A percentile compares a stretch with the other conserved stretches of the same genome.
Evolutionary conservation across 2,113 vertebrate species (phyloP).

Genomic region (Anolis sagrei): DNA sequence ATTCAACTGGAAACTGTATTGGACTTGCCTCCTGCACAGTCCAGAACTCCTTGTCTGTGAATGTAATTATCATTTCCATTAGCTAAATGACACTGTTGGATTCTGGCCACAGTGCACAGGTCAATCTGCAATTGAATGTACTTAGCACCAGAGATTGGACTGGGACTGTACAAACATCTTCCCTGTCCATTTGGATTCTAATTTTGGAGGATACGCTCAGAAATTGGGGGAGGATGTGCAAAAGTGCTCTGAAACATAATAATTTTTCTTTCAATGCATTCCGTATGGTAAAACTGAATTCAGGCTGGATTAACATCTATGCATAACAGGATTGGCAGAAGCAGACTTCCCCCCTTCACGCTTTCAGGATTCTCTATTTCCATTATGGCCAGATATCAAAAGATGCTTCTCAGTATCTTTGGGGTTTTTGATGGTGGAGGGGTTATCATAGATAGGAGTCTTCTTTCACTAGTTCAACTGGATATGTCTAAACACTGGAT

Average conservation of each 20-base stretch:
- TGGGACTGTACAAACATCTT: not conserved
- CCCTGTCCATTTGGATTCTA: not conserved
- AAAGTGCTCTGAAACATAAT: not conserved
- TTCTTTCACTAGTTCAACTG: not conserved
- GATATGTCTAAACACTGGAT: not conserved
- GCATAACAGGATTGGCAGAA: not conserved
- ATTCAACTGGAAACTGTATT: not conserved
- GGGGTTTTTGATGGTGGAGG: not conserved
- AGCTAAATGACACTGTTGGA: not conserved
- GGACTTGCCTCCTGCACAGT: not conserved
- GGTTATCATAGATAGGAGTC: not conserved
- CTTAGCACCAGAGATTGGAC: not conserved
- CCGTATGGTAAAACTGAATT: not conserved
- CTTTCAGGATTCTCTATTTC: not conserved
- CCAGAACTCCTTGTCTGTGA: not conserved
- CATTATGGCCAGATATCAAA: not conserved
- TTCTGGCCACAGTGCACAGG: not conserved
- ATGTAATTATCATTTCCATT: not conserved
- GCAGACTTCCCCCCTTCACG: not conserved
- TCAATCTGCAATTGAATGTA: not conserved
- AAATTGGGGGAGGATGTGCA: not conserved
- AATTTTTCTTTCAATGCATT: not conserved
- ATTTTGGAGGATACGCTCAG: not conserved
- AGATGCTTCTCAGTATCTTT: not conserved
- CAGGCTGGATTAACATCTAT: not conserved